phyloP scores from a whole-genome alignment of 2,888 invertebrate species.

The Melanostoma mellinum region DNA sequence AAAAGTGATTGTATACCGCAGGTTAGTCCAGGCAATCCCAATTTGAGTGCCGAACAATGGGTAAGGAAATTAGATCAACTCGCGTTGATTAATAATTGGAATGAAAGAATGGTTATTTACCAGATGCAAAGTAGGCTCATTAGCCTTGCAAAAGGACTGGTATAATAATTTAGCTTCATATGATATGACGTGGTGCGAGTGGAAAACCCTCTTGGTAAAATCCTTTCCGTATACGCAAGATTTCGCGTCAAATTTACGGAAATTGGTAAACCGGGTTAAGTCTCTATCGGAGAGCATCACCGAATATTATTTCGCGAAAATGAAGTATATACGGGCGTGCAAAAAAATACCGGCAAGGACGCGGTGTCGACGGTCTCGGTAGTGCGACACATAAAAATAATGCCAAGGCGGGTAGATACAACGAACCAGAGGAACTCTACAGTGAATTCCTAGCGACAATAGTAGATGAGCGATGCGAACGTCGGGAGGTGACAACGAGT shows the following conservation, averaged over 20 bases:
- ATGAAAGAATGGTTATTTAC: no score
- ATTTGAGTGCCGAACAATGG: not conserved
- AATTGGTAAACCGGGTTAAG: not conserved
- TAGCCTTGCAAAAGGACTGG: no score
- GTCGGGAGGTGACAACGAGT: conserved; percentile 2
- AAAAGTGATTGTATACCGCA: not conserved
- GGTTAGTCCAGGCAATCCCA: not conserved
- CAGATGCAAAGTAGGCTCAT: no score
- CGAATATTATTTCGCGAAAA: not conserved
- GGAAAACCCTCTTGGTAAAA: no score
- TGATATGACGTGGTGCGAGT: no score
- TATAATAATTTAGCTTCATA: no score
- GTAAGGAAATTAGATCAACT: not conserved
- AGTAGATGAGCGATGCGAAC: not conserved
- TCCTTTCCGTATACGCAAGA: no score
- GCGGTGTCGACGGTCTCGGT: conserved; percentile 8
- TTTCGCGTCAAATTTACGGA: no score
- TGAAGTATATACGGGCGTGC: not conserved
- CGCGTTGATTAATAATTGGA: not conserved
- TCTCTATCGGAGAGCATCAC: not conserved
- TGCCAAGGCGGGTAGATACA: not conserved
- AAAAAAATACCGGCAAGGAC: conserved; percentile 5
- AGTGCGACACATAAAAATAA: conserved; percentile 1
- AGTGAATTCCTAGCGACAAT: not conserved
- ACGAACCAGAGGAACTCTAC: not conserved